Conservation (phyloP, 2,797 vertebrate genomes). For the Allobates femoralis region DNA sequence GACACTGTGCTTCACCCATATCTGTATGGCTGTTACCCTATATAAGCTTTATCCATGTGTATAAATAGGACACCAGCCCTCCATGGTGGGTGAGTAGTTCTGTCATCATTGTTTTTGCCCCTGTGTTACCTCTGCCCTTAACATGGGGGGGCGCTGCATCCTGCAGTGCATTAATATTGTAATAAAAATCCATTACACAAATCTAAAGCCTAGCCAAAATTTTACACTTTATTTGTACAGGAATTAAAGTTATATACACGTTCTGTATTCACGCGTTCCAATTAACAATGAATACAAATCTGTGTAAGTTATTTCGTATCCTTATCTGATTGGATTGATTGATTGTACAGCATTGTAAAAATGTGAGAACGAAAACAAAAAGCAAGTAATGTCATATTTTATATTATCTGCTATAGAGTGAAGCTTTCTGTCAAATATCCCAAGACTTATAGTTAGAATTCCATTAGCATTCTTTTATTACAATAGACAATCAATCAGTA, state of each 20-base stretch:
- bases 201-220: not conserved
- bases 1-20: no score
- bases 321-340: not conserved
- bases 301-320: not conserved
- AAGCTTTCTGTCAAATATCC: not conserved
- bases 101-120: no score
- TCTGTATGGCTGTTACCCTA: no score
- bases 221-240: no score
- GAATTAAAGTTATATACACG: not conserved
- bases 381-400: not conserved
- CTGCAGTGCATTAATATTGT: no score
- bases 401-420: not conserved
- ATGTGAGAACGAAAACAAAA: not conserved
- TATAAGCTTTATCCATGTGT: no score
- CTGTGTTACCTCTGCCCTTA: no score
- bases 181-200: no score
- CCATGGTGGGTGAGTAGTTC: no score
- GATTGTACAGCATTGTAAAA: not conserved
- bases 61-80: no score
- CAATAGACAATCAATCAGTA: constrained; percentile 16
- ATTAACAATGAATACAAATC: not conserved
- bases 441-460: constrained; percentile 20
- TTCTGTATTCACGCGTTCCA: not conserved
- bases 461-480: constrained; percentile 35
- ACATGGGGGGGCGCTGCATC: no score